Evolutionary conservation across 2,113 vertebrate species (phyloP).

Genomic region (Pelodiscus sinensis): DNA sequence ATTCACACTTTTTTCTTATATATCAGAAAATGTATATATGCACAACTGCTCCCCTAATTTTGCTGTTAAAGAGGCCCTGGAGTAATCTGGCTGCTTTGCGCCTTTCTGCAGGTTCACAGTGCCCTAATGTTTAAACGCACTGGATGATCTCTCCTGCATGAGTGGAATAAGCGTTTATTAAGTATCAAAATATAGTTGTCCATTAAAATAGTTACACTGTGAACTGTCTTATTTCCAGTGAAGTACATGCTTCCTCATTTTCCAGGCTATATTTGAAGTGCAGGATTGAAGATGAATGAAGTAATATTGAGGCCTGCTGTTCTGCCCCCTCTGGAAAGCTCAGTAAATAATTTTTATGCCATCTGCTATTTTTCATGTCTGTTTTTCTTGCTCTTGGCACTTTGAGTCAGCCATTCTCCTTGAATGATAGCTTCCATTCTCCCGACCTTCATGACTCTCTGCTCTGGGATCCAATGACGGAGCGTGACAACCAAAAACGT

Average conservation of each 20-base stretch:
- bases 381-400: not conserved
- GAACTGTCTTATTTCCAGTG: not conserved
- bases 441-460: not conserved
- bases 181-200: not conserved
- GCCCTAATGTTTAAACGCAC: not conserved
- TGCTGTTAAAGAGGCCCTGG: not conserved
- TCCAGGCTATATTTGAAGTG: not conserved
- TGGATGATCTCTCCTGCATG: not conserved
- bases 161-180: not conserved
- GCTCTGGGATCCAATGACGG: not conserved
- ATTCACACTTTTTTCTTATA: not conserved
- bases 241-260: not conserved
- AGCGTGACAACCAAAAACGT: not conserved
- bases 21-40: not conserved
- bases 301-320: not conserved
- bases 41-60: not conserved
- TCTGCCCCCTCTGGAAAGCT: not conserved
- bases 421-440: not conserved
- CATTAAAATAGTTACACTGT: not conserved
- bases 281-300: not conserved
- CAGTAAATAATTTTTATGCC: accelerated
- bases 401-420: not conserved
- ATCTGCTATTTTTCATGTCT: not conserved
- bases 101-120: not conserved
- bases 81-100: not conserved